These are phyloP conservation scores for Crocallis elinguaria DNA, from an alignment of 2,888 invertebrate species.

Conservation along the genomic window DNA sequence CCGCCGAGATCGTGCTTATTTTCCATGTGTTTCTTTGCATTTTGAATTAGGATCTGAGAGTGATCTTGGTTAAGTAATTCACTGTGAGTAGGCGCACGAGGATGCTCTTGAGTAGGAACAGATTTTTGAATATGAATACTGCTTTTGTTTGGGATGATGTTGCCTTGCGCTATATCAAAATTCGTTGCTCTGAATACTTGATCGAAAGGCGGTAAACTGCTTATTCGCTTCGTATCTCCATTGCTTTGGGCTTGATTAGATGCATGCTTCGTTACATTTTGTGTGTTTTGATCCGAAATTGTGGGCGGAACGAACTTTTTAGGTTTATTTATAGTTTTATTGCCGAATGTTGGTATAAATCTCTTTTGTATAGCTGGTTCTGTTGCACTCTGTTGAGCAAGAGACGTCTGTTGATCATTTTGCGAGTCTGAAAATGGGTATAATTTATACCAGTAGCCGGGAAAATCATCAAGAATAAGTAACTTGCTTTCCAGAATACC, in stretches of 20 bases:
- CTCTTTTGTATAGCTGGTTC: conserved; percentile 19
- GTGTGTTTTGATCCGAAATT: conserved; percentile 34
- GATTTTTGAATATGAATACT: not conserved
- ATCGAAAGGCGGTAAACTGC: conserved; percentile 1
- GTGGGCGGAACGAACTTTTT: conserved; percentile 61
- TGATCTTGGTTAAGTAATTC: not conserved
- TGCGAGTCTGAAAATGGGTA: conserved; percentile 16
- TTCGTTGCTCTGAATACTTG: conserved; percentile 5
- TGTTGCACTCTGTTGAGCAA: not conserved
- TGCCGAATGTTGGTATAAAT: conserved; percentile 52
- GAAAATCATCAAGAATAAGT: too few relatives aligned
- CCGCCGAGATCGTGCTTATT: conserved; percentile 46
- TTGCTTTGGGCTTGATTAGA: not conserved
- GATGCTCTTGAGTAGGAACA: not conserved
- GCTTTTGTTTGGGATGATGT: not conserved
- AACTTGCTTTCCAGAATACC: too few relatives aligned
- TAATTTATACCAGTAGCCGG: too few relatives aligned
- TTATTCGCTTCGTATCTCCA: not conserved
- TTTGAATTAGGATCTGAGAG: not conserved
- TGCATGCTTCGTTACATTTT: not conserved
- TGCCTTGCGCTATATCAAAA: not conserved
- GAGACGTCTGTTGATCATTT: conserved; percentile 1
- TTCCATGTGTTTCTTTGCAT: conserved; percentile 2
- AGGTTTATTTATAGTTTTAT: conserved; percentile 41
- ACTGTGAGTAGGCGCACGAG: not conserved